A percentile compares a stretch with the other conserved stretches of the same genome.
Evolutionary conservation across 2,113 vertebrate species (phyloP).

Genomic region (Periophthalmus modestus): DNA sequence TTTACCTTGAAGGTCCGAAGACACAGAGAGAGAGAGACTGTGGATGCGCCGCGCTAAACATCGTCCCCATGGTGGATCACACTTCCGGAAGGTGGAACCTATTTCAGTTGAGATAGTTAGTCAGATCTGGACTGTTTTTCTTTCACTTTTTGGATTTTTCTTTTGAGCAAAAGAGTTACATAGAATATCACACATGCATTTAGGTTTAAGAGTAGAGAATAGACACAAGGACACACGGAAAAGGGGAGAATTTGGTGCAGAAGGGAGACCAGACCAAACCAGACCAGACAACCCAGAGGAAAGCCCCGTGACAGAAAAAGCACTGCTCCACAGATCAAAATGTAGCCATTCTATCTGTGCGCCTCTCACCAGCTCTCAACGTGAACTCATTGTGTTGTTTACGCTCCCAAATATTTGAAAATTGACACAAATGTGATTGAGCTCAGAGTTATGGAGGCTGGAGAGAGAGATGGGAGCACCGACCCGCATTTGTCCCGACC

Average conservation of each 20-base stretch:
- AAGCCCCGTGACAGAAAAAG: slow-evolving; percentile 37
- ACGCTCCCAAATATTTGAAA: slow-evolving; percentile 13
- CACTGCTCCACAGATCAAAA: slow-evolving; percentile 76
- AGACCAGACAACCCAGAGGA: slow-evolving; percentile 54
- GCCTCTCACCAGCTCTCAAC: slow-evolving; percentile 71
- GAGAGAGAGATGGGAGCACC: slow-evolving; percentile 73
- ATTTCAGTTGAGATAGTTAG: slow-evolving; percentile 80
- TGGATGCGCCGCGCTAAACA: slow-evolving; percentile 61
- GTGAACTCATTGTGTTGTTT: slow-evolving; percentile 12
- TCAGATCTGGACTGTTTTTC: slow-evolving; percentile 59
- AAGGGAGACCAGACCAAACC: slow-evolving; percentile 43
- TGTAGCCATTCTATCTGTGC: slow-evolving; percentile 74
- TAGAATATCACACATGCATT: slow-evolving; percentile 69
- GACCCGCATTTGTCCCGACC: slow-evolving; percentile 67
- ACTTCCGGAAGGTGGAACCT: slow-evolving; percentile 63
- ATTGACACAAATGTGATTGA: background rate
- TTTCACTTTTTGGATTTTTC: slow-evolving; percentile 15
- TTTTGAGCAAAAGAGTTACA: slow-evolving; percentile 55
- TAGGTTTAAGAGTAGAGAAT: slow-evolving; percentile 59
- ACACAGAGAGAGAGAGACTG: slow-evolving; percentile 55
- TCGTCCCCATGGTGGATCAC: slow-evolving; percentile 63
- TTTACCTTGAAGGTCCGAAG: slow-evolving; percentile 71
- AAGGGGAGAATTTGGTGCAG: slow-evolving; percentile 54
- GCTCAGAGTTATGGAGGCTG: slow-evolving; percentile 49
- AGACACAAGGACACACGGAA: slow-evolving; percentile 68